Conservation (phyloP, 2,113 vertebrate species). For the Hippocampus comes region DNA sequence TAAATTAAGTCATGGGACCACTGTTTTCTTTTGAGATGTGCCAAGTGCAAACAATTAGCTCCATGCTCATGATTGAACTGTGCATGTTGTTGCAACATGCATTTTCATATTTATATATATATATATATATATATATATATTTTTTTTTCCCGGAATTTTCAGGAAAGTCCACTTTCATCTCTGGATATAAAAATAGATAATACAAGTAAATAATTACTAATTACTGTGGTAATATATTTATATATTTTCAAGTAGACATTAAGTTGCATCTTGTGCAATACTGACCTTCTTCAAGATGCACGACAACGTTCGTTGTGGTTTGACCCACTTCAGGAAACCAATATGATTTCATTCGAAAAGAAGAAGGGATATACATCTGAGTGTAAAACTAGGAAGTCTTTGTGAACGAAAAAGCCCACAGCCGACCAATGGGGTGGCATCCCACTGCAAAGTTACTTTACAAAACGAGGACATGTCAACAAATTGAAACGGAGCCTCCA, state of each 20-base stretch:
- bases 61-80: too few species aligned
- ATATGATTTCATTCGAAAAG: constrained; percentile 26
- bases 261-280: constrained; percentile 9
- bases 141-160: too few species aligned
- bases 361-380: neutral
- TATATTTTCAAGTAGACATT: neutral
- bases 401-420: neutral
- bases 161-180: too few species aligned
- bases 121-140: too few species aligned
- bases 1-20: too few species aligned
- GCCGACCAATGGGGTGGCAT: neutral
- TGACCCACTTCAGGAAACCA: constrained; percentile 38
- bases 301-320: constrained; percentile 16
- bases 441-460: constrained; percentile 4
- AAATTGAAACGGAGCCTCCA: neutral
- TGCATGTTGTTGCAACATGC: too few species aligned
- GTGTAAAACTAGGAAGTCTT: constrained; percentile 1
- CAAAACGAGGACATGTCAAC: constrained; percentile 7
- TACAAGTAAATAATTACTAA: neutral
- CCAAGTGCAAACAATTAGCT: too few species aligned
- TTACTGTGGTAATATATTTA: neutral
- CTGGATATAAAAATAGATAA: too few species aligned
- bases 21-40: too few species aligned
- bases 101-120: too few species aligned
- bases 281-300: constrained; percentile 1